phyloP scores from a whole-genome alignment of 2,797 vertebrate genomes.

The Rallus crepitans region DNA sequence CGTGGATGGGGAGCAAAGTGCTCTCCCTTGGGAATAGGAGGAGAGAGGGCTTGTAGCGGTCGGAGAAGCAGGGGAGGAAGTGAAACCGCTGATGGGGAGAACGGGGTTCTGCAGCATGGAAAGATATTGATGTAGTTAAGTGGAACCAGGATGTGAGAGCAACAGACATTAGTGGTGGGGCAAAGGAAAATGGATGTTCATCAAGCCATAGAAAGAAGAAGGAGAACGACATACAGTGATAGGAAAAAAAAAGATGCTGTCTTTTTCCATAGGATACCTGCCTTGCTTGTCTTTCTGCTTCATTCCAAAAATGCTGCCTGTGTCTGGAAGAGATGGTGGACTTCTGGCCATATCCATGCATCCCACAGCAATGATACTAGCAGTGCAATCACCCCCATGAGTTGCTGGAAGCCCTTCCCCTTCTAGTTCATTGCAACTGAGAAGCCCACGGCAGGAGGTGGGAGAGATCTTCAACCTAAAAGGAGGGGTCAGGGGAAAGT shows the following conservation, averaged over 20 bases:
- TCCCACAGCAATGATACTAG: background rate
- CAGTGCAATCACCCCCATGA: background rate
- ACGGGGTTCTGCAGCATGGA: background rate
- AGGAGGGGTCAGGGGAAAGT: background rate
- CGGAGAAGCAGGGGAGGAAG: slow-evolving; percentile 4
- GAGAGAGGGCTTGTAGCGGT: background rate
- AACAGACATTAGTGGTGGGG: background rate
- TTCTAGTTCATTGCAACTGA: background rate
- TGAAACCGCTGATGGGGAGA: background rate
- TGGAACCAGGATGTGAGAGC: background rate
- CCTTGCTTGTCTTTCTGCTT: background rate
- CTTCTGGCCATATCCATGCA: background rate
- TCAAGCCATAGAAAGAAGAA: background rate
- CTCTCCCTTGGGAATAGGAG: background rate
- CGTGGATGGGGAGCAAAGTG: slow-evolving; percentile 26
- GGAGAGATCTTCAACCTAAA: background rate
- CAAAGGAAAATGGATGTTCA: background rate
- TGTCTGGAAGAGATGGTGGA: background rate
- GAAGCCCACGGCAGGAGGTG: background rate
- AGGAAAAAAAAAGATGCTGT: background rate
- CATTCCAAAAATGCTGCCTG: background rate
- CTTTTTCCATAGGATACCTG: background rate
- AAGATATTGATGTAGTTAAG: background rate
- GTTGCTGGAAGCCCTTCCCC: background rate
- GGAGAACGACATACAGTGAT: background rate